A percentile compares a stretch with the other conserved stretches of the same genome.
Evolutionary conservation across 2,888 invertebrate genomes (phyloP).

Genomic region (Microctonus hyperodae): DNA sequence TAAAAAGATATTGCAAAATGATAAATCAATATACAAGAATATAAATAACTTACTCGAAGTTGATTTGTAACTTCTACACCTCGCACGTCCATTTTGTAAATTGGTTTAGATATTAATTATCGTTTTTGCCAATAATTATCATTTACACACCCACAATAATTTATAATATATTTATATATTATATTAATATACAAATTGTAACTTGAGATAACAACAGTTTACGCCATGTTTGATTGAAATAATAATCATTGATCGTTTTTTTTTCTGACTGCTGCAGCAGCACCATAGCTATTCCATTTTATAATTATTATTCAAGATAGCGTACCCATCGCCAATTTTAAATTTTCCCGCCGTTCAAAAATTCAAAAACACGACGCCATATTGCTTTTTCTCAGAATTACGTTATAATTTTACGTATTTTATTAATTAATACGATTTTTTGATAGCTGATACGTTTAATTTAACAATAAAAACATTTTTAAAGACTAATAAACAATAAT

Average conservation of each 20-base stretch:
- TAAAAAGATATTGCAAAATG: slow-evolving; percentile 4
- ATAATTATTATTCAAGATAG: not conserved
- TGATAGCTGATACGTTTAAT: not conserved
- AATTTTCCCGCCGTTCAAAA: not conserved
- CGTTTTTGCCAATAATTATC: not conserved
- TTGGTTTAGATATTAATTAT: not conserved
- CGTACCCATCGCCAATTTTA: not conserved
- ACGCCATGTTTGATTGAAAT: slow-evolving; percentile 2
- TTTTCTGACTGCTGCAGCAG: not conserved
- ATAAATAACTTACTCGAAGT: slow-evolving; percentile 75
- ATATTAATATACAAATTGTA: slow-evolving; percentile 1
- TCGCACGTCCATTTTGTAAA: slow-evolving; percentile 73
- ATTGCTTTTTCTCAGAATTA: not conserved
- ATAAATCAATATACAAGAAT: not conserved
- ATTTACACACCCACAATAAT: not conserved
- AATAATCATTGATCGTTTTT: slow-evolving; percentile 6
- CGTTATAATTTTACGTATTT: not conserved
- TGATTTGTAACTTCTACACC: slow-evolving; percentile 88
- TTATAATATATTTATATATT: not conserved
- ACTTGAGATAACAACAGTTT: not conserved
- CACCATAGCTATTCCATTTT: too few relatives aligned
- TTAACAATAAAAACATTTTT: not conserved
- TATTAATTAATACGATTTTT: not conserved
- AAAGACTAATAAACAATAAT: not conserved
- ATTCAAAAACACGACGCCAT: not conserved